phyloP scores from a whole-genome alignment of 1,140 invertebrate genomes.

The Penaeus chinensis region DNA sequence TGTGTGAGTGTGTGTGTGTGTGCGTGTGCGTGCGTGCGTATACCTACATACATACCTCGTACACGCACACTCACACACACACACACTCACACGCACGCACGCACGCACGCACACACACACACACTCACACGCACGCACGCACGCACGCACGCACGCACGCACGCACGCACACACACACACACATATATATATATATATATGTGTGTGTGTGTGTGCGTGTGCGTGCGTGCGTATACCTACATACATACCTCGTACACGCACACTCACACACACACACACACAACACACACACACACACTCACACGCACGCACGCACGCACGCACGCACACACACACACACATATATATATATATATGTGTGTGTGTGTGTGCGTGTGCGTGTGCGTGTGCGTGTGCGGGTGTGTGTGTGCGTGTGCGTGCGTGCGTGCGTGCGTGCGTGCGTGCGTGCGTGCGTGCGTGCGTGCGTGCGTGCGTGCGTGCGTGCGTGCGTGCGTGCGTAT shows the following conservation, averaged over 20 bases:
- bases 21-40: neutral
- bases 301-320: neutral
- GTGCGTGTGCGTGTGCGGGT: too few species aligned
- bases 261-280: too few species aligned
- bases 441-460: too few species aligned
- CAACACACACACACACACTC: neutral
- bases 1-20: too few species aligned
- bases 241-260: too few species aligned
- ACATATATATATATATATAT: too few species aligned
- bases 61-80: neutral
- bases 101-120: conserved; percentile 9
- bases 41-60: neutral
- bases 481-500: neutral
- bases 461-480: too few species aligned
- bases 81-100: conserved; percentile 6
- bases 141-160: neutral
- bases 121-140: conserved; percentile 16
- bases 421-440: neutral
- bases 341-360: neutral
- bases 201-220: too few species aligned
- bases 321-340: neutral
- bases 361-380: neutral
- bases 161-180: neutral
- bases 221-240: too few species aligned
- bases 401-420: too few species aligned